A percentile compares a stretch with the other conserved stretches of the same genome.
Evolutionary conservation across 1,140 invertebrate genomes (phyloP).

Genomic region (Argopecten irradians): DNA sequence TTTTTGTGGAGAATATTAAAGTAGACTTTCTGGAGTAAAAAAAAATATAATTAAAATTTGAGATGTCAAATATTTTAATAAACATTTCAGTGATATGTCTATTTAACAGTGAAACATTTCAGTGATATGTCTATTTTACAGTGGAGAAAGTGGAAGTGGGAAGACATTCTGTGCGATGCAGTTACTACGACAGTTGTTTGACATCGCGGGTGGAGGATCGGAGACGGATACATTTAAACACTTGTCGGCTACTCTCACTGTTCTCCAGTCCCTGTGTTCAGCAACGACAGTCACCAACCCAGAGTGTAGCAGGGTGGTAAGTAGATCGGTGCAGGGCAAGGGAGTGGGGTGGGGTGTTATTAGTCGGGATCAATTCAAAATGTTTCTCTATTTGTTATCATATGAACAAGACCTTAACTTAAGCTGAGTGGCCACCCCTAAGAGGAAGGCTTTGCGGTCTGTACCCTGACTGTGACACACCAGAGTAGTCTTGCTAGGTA

Average conservation of each 20-base stretch:
- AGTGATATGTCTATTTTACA: constrained; percentile 67
- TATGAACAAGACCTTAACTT: too few species aligned
- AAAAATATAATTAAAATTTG: too few species aligned
- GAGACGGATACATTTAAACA: constrained; percentile 98
- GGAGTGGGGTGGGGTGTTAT: background rate
- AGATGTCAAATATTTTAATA: too few species aligned
- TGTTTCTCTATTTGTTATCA: too few species aligned
- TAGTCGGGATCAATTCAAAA: background rate
- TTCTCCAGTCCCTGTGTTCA: constrained; percentile 91
- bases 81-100: too few species aligned
- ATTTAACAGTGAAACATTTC: background rate
- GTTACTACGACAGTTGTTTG: constrained; percentile 91
- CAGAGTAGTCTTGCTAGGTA: too few species aligned
- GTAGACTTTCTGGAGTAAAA: too few species aligned
- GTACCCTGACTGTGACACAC: too few species aligned
- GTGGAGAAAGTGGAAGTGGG: constrained; percentile 93
- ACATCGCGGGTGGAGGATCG: constrained; percentile 90
- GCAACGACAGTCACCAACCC: constrained; percentile 93
- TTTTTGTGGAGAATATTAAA: too few species aligned
- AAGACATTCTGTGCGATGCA: constrained; percentile 96
- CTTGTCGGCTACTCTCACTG: constrained; percentile 94
- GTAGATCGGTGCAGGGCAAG: constrained; percentile 59
- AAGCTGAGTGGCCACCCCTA: background rate
- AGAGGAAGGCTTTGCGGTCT: too few species aligned
- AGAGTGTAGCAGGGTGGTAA: constrained; percentile 95